A percentile compares a stretch with the other conserved stretches of the same genome.
These are phyloP conservation scores for Augiades crinisus DNA, from an alignment of 2,888 invertebrate species.

Conservation along the genomic window DNA sequence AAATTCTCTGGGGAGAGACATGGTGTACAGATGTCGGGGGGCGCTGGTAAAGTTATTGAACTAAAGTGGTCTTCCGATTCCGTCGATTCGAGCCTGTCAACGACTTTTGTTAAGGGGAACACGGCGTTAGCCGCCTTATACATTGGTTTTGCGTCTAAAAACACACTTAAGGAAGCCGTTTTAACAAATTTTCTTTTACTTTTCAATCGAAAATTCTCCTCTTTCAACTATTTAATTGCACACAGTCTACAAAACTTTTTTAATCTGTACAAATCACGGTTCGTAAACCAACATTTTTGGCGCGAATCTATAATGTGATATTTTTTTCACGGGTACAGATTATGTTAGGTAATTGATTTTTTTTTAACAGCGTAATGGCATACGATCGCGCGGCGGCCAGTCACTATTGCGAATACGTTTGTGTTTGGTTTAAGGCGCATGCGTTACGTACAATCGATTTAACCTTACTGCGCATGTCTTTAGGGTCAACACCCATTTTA, in stretches of 20 bases:
- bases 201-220: slow-evolving; percentile 29
- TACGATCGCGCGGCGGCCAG: not conserved
- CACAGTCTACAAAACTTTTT: slow-evolving; percentile 20
- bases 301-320: slow-evolving; percentile 19
- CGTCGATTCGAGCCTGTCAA: slow-evolving; percentile 57
- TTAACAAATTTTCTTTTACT: slow-evolving; percentile 46
- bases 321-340: slow-evolving; percentile 19
- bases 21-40: slow-evolving; percentile 55
- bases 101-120: slow-evolving; percentile 32
- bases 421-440: slow-evolving; percentile 4
- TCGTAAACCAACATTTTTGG: slow-evolving; percentile 22
- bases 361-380: not conserved
- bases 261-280: slow-evolving; percentile 23
- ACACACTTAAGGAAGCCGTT: slow-evolving; percentile 56
- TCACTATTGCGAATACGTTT: slow-evolving; percentile 2
- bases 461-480: slow-evolving; percentile 14
- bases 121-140: slow-evolving; percentile 63
- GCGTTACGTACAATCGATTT: slow-evolving; percentile 20
- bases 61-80: slow-evolving; percentile 69
- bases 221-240: slow-evolving; percentile 10
- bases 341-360: slow-evolving; percentile 4
- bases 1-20: slow-evolving; percentile 84
- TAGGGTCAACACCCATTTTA: not conserved
- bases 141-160: slow-evolving; percentile 57
- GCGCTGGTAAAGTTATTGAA: slow-evolving; percentile 59